Evolutionary conservation across 2,888 invertebrate species (phyloP), one percentile per base, ranked within the genome.

Genomic region (Clostera curtula): DNA sequence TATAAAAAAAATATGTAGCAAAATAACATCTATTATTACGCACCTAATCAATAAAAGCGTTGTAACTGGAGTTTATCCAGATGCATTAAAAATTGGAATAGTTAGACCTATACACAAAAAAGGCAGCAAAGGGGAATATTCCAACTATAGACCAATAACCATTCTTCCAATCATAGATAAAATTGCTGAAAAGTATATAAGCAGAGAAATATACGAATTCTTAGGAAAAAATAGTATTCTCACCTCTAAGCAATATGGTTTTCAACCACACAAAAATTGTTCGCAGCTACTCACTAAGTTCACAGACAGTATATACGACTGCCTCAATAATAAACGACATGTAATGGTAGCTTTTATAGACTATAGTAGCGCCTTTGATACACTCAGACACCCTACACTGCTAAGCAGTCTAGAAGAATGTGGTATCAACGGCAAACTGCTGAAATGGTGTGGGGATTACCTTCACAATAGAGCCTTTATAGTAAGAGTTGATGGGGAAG

Each of bases 31-130:
- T 5, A 8, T 27, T 12, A 13, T 27, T 12, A 17, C 27, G 2
- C 22, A 27, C 9, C 16, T 29, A 16, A 20, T 29, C 16, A 29
- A 29, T 24, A 8, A 7, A 17, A 17, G 24, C 8, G 12, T 25
- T 14, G 17, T 5, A 7, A 19, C 18, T n/a, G 12, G 8, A 5
- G 21, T 5, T 3, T 29, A 24, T 20, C 21, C 29, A n/a, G 24
- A 29, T 29, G 15, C 7, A 13, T 8, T 29, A 3, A 24, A 23
- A 17, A 9, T 16, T 14, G 23, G 23, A n/a, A 19, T 23, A 5
- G 19, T 28, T 8, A 12, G 27, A 12, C 27, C 27, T 3, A 19
- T 28, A 6, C 4, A 28, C 7, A 28, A 28, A 23, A 22, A 28
- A n/a, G 14, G 23, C n/a, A n/a, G 19, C 7, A 22, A 20, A 5